Evolutionary conservation across 2,113 vertebrate genomes (phyloP), one percentile per base, ranked within the genome.

Genomic region (Brachypteracias leptosomus): DNA sequence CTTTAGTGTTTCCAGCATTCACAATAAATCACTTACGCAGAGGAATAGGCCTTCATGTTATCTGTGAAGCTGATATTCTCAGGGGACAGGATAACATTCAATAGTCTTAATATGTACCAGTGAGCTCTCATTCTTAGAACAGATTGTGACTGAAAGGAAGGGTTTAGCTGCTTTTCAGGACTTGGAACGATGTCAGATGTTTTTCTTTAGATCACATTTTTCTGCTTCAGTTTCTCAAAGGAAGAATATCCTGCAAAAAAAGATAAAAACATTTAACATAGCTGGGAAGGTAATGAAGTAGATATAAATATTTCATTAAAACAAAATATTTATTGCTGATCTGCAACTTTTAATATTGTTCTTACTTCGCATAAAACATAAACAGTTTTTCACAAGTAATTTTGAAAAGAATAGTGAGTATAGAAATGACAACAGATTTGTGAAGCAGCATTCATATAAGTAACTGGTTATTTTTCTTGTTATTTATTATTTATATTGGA

Each of bases 31-130:
- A 40, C 35, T 71, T 88, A 66, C 3, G 28, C 51, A 75, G 85
- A 77, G 82, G 49, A 90, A 24, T 1, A 95, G 76, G 52, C 26
- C 87, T 91, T 74, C 65, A 29, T 79, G 74, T 79, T 94, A 79
- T 95, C 93, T 86, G 88, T 67, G 79, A 96, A 90, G 90, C 90
- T 87, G 92, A 89, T 95, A 91, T 71, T 96, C 95, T 90, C 96
- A 72, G 77, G 57, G 93, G 92, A 89, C 47, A 74, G 68, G 68
- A 57, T 93, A 94, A 85, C 57, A 89, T 1, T 75, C 70, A 89
- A 35, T 55, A 79, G 88, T 49, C 85, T 91, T 74, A 82, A 67
- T 83, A 86, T 47, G 70, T 90, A 93, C 81, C 79, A 92, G 61
- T 65, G 66, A 93, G 76, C 15, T 84, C 80, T 87, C 83, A 62